Conservation (phyloP, 2,888 invertebrate genomes). For the Fragum sueziense region DNA sequence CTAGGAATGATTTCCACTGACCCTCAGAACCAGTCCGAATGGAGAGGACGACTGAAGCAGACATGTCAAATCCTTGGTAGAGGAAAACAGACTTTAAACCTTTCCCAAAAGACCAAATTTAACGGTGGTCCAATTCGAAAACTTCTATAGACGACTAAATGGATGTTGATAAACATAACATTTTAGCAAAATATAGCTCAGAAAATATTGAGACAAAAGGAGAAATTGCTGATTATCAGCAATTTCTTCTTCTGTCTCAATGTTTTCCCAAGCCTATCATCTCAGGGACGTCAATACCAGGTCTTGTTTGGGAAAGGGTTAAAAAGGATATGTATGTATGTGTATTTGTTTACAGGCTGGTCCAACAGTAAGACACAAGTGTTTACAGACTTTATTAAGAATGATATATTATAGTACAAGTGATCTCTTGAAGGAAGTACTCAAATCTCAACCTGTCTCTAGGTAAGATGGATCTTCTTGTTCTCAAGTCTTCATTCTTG, state of each 20-base stretch:
- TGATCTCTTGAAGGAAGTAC: constrained; percentile 89
- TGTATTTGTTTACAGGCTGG: constrained; percentile 87
- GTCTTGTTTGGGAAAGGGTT: too few relatives aligned
- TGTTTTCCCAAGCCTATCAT: too few relatives aligned
- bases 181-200: too few relatives aligned
- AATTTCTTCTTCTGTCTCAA: neutral
- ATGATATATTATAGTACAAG: constrained; percentile 98
- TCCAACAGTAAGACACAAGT: constrained; percentile 98
- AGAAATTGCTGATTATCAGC: neutral
- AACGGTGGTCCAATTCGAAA: neutral
- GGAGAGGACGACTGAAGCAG: too few relatives aligned
- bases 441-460: constrained; percentile 82
- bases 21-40: too few relatives aligned
- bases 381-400: constrained; percentile 95
- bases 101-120: too few relatives aligned
- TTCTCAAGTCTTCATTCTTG: neutral
- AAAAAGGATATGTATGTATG: neutral
- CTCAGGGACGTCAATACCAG: too few relatives aligned
- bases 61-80: neutral
- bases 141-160: neutral
- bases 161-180: too few relatives aligned
- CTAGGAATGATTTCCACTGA: too few relatives aligned
- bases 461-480: constrained; percentile 75
- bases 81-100: too few relatives aligned
- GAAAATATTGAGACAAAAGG: neutral